phyloP scores from a whole-genome alignment of 2,113 vertebrate genomes.

The Aptenodytes forsteri region DNA sequence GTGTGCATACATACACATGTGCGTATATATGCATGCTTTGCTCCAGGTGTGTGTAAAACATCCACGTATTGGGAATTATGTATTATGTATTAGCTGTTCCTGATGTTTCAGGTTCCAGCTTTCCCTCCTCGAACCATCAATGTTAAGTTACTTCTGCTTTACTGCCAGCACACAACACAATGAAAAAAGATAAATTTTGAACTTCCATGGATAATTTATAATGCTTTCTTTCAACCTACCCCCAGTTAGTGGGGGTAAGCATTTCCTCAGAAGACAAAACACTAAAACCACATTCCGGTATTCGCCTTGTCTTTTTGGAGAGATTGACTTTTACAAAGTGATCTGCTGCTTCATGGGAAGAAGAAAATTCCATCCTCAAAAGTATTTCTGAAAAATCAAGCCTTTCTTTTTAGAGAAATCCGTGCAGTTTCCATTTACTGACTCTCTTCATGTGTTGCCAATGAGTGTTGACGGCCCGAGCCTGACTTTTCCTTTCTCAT shows the following conservation, averaged over 20 bases:
- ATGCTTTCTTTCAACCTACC: not conserved
- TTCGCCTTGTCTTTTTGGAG: not conserved
- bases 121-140: not conserved
- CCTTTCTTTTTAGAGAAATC: not conserved
- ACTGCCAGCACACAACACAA: not conserved
- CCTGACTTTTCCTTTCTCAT: constrained; percentile 19
- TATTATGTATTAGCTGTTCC: not conserved
- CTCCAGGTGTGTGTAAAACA: not conserved
- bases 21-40: not conserved
- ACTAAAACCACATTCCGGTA: not conserved
- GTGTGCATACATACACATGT: rapidly evolving
- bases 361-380: not conserved
- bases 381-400: not conserved
- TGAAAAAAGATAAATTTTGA: not conserved
- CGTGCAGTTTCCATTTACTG: not conserved
- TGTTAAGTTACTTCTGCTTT: not conserved
- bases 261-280: not conserved
- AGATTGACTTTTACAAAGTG: not conserved
- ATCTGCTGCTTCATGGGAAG: not conserved
- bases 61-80: not conserved
- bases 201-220: not conserved
- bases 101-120: not conserved
- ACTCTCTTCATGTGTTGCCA: constrained; percentile 3
- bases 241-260: not conserved
- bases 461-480: not conserved